A percentile compares a stretch with the other conserved stretches of the same genome.
phyloP scores from a whole-genome alignment of 2,113 vertebrate genomes.

The Turdus rufiventris region DNA sequence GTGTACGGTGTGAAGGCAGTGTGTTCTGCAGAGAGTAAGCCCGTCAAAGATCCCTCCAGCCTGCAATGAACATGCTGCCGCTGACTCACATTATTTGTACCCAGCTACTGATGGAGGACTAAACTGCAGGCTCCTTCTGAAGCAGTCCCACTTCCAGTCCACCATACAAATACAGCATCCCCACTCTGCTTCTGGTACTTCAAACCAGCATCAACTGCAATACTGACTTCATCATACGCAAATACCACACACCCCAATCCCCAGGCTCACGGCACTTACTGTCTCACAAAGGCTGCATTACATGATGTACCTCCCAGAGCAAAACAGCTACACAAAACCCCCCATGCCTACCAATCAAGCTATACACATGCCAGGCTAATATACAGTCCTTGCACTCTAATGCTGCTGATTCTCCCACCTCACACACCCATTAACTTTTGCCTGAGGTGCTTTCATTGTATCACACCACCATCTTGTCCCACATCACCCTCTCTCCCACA shows the following conservation, averaged over 20 bases:
- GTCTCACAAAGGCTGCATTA: neutral
- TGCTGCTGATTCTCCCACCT: neutral
- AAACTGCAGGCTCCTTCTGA: neutral
- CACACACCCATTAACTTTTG: neutral
- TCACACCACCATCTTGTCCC: neutral
- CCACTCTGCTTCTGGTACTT: neutral
- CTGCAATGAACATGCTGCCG: neutral
- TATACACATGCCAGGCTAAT: neutral
- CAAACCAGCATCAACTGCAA: neutral
- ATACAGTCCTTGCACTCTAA: neutral
- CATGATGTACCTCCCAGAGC: neutral
- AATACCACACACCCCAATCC: neutral
- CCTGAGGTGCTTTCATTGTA: neutral
- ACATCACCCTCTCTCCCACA: neutral
- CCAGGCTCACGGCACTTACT: neutral
- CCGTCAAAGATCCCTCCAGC: neutral
- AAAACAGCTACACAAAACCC: neutral
- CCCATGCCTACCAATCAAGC: neutral
- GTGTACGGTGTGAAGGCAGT: fast-evolving
- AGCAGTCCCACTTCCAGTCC: neutral
- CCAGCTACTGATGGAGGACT: neutral
- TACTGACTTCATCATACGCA: neutral
- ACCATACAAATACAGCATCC: neutral
- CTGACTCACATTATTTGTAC: neutral
- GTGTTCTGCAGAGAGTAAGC: fast-evolving